These are phyloP conservation scores for Fopius arisanus DNA, from an alignment of 1,140 invertebrate genomes.

Conservation along the genomic window DNA sequence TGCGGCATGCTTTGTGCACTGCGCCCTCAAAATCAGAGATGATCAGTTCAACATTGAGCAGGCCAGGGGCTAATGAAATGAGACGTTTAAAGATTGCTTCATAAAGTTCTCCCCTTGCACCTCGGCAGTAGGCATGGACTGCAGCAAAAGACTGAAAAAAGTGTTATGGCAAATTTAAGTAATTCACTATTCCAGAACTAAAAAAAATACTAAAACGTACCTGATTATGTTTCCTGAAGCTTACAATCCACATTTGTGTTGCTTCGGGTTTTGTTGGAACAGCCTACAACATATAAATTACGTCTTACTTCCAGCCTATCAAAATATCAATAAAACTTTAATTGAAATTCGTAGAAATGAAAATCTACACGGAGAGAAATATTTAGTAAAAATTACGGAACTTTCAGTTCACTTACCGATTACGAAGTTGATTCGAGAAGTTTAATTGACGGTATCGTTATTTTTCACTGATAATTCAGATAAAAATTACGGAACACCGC, in stretches of 20 bases:
- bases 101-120: not conserved
- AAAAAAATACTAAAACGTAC: not conserved
- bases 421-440: no score
- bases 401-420: no score
- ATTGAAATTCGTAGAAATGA: no score
- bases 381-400: no score
- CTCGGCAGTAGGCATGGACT: not conserved
- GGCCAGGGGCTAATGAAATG: not conserved
- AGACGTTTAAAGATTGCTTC: not conserved
- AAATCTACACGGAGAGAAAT: no score
- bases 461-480: no score
- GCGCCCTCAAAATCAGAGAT: not conserved
- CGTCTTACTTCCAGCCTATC: not conserved
- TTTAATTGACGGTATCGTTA: no score
- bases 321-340: no score
- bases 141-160: not conserved
- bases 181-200: not conserved
- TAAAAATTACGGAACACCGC: no score
- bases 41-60: not conserved
- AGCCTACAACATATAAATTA: not conserved
- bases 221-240: not conserved
- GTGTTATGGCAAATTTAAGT: not conserved
- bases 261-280: not conserved
- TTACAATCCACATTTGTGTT: not conserved
- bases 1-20: not conserved